Conservation (phyloP, 2,888 invertebrate species). For the Drosophila longiperda region DNA sequence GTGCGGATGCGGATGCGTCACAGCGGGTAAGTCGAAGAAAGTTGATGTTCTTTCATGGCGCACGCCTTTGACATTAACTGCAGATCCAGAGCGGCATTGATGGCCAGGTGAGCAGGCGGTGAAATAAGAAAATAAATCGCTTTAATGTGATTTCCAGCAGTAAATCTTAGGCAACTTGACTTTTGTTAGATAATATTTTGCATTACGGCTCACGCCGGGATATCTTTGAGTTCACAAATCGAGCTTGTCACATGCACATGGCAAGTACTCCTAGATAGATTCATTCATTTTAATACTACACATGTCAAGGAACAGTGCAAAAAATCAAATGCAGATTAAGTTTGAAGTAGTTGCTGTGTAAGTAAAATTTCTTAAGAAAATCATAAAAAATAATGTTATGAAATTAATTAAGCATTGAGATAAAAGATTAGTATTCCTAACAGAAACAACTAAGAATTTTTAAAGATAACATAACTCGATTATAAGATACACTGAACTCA, state of each 20-base stretch:
- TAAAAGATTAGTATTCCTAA: background rate
- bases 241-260: constrained; percentile 72
- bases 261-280: constrained; percentile 33
- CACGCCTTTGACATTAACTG: constrained; percentile 85
- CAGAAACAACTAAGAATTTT: background rate
- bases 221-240: constrained; percentile 72
- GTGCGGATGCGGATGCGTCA: constrained; percentile 84
- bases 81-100: constrained; percentile 49
- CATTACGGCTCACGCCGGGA: constrained; percentile 81
- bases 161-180: constrained; percentile 40
- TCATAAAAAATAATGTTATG: background rate
- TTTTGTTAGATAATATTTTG: constrained; percentile 81
- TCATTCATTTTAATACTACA: constrained; percentile 4
- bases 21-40: constrained; percentile 85
- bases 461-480: background rate
- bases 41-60: constrained; percentile 85
- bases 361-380: background rate
- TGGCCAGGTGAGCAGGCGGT: background rate
- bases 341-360: background rate
- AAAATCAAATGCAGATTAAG: background rate
- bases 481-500: background rate
- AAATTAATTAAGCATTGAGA: background rate
- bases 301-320: constrained; percentile 1
- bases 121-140: constrained; percentile 32
- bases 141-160: constrained; percentile 50